Base-by-base conservation (phyloP, 2,888 invertebrate genomes). In the Dermolepida albohirtum region DNA sequence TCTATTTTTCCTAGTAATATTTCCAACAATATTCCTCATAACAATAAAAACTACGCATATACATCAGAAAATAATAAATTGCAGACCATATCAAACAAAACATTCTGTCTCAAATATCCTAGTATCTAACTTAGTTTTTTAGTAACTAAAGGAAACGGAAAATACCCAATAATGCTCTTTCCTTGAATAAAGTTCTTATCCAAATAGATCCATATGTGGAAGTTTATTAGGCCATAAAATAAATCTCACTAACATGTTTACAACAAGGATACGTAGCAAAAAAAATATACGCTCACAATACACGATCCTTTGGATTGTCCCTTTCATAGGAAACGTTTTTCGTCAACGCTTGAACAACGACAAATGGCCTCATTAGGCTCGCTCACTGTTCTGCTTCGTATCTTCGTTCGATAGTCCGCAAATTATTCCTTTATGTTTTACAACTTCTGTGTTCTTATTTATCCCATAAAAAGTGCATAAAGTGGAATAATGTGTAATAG, bases 161-260 rank as follows among this genome's bases (percentile, higher is more conserved):
- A 17, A 50, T 27, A 27, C 14, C 5, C 57, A 8, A 57, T 57
- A 27, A 44, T 29, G n/a, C n/a, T 27, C 2, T 6, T 8, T 43
- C 29, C 44, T 44, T 14, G 44, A 57, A 43, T 57, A 44, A 44
- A 34, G 22, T 22, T 5, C 12, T 7, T 27, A n/a, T 12, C 14
- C 12, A 57, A 11, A 27, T n/a, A 22, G 40, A 7, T 1, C 44
- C 44, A 22, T 44, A 14, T 43, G 14, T 22, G 41, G 12, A 29
- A 57, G 43, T 57, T 57, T 57, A 57, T 57, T 43, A 44, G 16
- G 43, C 12, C 41, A 57, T 57, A 57, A 57, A 44, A 43, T 57
- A 57, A 57, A 57, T 57, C 57, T 57, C 39, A 41, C 43, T 57
- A 57, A 43, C 57, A 43, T 57, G 43, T 43, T 57, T 44, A 43